These are phyloP conservation scores for Porites divaricata DNA, from an alignment of 92 coral and sea anemone species.

Conservation along the genomic window DNA sequence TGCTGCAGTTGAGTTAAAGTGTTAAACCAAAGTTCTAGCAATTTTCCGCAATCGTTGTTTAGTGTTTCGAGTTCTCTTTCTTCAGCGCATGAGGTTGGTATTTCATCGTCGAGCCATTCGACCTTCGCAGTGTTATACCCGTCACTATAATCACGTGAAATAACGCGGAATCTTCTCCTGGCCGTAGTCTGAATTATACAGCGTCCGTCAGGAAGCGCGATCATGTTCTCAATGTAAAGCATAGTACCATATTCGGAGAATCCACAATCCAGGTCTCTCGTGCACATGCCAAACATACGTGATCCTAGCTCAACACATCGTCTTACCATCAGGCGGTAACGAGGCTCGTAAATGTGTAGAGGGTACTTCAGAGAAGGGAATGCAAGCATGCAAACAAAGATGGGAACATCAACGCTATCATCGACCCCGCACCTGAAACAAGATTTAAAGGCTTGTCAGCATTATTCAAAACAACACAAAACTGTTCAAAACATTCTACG, in stretches of 20 bases:
- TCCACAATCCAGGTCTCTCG: constrained; percentile 48
- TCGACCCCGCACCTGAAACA: constrained; percentile 44
- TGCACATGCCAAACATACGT: constrained; percentile 92
- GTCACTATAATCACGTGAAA: constrained; percentile 60
- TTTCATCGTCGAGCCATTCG: constrained; percentile 81
- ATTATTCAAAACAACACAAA: too few species aligned
- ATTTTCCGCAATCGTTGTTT: constrained; percentile 48
- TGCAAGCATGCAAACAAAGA: constrained; percentile 89
- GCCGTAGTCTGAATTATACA: constrained; percentile 82
- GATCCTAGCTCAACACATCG: constrained; percentile 88
- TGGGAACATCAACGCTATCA: constrained; percentile 65
- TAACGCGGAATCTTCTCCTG: constrained; percentile 68
- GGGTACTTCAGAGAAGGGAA: constrained; percentile 84
- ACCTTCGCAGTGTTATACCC: constrained; percentile 88
- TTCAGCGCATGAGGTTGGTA: constrained; percentile 48
- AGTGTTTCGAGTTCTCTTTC: constrained; percentile 43
- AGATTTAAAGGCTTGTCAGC: neutral
- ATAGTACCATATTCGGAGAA: constrained; percentile 85
- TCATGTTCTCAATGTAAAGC: constrained; percentile 67
- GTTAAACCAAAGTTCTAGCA: constrained; percentile 76
- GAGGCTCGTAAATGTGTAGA: constrained; percentile 90
- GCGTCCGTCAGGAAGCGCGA: constrained; percentile 83
- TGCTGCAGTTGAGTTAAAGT: constrained; percentile 70
- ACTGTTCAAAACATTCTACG: too few species aligned
- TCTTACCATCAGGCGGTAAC: constrained; percentile 88